Evolutionary conservation across 2,113 vertebrate genomes (phyloP), one percentile per base, ranked within the genome.

Genomic region (Podiceps cristatus): DNA sequence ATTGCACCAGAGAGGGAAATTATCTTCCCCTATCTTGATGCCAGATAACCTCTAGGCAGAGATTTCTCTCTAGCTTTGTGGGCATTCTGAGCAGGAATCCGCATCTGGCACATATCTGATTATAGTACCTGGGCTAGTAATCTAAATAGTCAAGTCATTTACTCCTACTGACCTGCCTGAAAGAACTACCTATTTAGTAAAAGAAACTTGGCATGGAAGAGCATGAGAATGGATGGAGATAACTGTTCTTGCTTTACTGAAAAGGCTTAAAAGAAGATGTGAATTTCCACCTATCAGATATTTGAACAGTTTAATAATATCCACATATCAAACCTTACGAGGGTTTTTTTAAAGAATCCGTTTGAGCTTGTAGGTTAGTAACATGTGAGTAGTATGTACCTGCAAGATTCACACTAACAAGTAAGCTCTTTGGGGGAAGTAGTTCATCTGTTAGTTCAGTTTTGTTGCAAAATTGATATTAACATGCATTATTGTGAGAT

Each of bases 1-100:
- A 97, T 95, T 98, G 97, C 97, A 96, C 91, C 97, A 98, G 84
- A 96, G 74, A 91, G 79, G 90, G 88, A 97, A 96, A 69, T 78
- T 79, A 73, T 93, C 78, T 96, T 89, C 68, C 44, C 23, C 53
- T 96, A 4, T 79, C 44, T 86, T 55, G 67, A 91, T 96, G 97
- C 82, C 96, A 97, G 90, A 90, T 69, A 94, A 94, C 73, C 53
- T 95, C 90, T 56, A 88, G 93, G 83, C 68, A 91, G 74, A 94
- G 42, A 76, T 73, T 68, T 56, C 78, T 88, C 27, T 94, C 63
- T 53, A 49, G 37, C 81, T 85, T 53, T 95, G 55, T 89, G 90
- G 80, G 67, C 79, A 86, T 88, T 95, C 50, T 42, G 91, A 92
- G 85, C 24, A 97, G 94, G 28, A 66, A 71, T 37, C 31, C 60